Base-by-base conservation (phyloP, 1,140 invertebrate species). In the Papilio aristodemus region DNA sequence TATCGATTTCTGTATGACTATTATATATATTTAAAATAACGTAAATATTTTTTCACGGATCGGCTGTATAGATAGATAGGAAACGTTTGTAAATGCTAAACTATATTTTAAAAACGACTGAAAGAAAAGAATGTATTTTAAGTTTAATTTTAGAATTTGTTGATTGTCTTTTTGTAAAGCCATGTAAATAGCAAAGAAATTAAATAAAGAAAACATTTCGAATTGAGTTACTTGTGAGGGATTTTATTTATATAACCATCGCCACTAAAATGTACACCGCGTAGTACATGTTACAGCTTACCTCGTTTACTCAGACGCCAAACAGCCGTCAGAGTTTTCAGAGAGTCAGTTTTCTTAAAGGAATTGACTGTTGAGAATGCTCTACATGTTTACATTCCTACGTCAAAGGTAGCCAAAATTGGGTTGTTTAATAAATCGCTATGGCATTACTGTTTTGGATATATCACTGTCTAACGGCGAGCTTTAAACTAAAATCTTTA, bases 41-140 rank as follows among this genome's bases (percentile, higher is more conserved):
- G n/a, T n/a, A 74, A 80, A 79, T 88, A 89, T 89, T 87, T 90
- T 90, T 89, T 83, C 85, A 90, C 82, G 75, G 68, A 85, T 70
- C 76, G 79, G 78, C 71, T 74, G 78, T 80, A 79, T 80, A 83
- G 74, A 82, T 82, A 84, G 74, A 85, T 41, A 78, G 78, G 76
- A 71, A 75, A 73, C 68, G 63, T 79, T 77, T 78, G 80, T 80
- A 77, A 74, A 69, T 81, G 37, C 74, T 75, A 71, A n/a, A 79
- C 73, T 69, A 73, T 75, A 77, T 71, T 75, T 75, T 66, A 69
- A 79, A 79, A 85, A 84, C 80, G 89, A 89, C 86, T 91, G 87
- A 89, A 76, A 81, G 76, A 83, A 78, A 79, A 81, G 76, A 71
- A 80, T 77, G 71, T 85, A 87, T 81, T 89, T 85, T 86, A 89